Base-by-base conservation (phyloP, 2,888 invertebrate species). In the Petrophora chlorosata region DNA sequence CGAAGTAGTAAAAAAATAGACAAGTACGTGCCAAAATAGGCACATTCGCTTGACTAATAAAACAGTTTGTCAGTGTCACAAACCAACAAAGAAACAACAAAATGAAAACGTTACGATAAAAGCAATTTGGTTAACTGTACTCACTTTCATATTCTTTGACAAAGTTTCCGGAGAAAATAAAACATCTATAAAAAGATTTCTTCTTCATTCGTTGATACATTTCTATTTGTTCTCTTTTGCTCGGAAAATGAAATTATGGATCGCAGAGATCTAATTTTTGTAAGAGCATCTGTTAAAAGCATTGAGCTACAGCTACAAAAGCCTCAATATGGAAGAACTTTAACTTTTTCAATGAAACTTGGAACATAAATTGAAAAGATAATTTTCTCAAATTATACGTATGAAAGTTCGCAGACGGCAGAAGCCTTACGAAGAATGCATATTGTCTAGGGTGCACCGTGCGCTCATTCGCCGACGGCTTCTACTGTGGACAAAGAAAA, bases 381-480 rank as follows among this genome's bases (percentile, higher is more conserved):
- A 75, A 75, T 75, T 71, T 72, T 64, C 66, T 65, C 61, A 74
- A 73, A 76, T 75, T 73, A 73, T 71, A 68, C 64, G 58, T 69
- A 68, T 70, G 63, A 73, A 79, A 79, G 73, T 79, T 76, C 61
- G 59, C 70, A 76, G 79, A 79, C 75, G 53, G 30, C 29, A 26
- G 65, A 65, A 56, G 65, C 60, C 61, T 62, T 61, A 61, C 51
- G 63, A 70, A 72, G 64, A 70, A 75, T 75, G 71, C 67, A 67
- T 69, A 74, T 65, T 70, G 63, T 67, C 61, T 59, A 56, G 49
- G 38, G 36, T 59, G 53, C 61, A 53, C 52, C 8, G 13, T n/a
- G n/a, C n/a, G 22, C 17, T 50, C 49, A 29, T 39, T 54, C 30
- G 62, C 63, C 56, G 45, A 51, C 44, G 63, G 65, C 67, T 33